Evolutionary conservation across 1,140 invertebrate species (phyloP), one percentile per base, ranked within the genome.

Genomic region (Leptopilina boulardi): DNA sequence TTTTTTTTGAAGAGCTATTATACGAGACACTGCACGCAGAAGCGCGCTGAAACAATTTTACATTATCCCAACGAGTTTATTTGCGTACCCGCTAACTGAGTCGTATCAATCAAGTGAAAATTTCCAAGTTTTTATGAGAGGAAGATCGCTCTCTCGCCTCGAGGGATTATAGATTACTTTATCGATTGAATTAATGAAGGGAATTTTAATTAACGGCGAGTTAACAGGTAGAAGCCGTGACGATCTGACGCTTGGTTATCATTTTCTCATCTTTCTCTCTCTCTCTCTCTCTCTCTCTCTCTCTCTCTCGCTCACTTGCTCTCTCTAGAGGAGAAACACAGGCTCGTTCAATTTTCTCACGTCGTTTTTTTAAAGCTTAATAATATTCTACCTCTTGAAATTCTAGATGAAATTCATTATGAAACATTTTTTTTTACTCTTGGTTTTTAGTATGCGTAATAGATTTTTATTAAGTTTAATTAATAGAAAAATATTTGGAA

Each of bases 161-260:
- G 21, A 26, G 21, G 56, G 56, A 15, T 59, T 59, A 26, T 26
- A 26, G 56, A 26, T 23, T 23, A 23, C 11, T 26, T 59, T 15
- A 59, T 26, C 21, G 23, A 26, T 23, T 23, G 21, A 26, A 59
- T 59, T 59, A 59, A 59, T 59, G 21, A 59, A 26, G 21, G 56
- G 21, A 59, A 59, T 59, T 59, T 59, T 59, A 59, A 59, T 59
- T 59, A 59, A 59, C 56, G 56, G 56, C 56, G 19, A 21, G 56
- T 59, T 59, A 59, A 59, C 56, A 59, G 56, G 56, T 59, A 15
- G 56, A 26, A 59, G 56, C 56, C 56, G 23, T 59, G 56, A 15
- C 56, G 56, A 59, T 59, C 21, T 59, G 56, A 59, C 56, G 23
- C 21, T 10, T 21, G 56, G 21, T 21, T 59, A 59, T 59, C 56